Conservation (phyloP, 2,797 vertebrate species). For the Sebastes reedi region DNA sequence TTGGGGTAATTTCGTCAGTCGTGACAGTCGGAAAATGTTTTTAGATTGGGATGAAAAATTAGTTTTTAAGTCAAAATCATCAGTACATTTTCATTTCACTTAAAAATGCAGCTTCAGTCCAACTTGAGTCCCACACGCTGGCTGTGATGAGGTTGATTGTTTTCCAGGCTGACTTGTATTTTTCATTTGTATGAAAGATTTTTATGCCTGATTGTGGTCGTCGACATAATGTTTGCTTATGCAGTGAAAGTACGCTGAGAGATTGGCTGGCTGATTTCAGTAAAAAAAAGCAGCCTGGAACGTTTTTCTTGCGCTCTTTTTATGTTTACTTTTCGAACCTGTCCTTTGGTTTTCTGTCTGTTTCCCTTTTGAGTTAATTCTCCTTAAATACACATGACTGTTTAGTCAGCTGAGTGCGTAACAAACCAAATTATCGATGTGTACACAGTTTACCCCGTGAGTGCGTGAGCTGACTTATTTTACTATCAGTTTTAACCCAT, state of each 20-base stretch:
- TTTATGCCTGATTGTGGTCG: conserved; percentile 28
- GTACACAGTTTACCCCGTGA: conserved; percentile 63
- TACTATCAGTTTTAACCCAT: conserved; percentile 52
- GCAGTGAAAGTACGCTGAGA: conserved; percentile 28
- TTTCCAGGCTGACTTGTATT: conserved; percentile 56
- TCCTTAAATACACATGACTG: conserved; percentile 15
- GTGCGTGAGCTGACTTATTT: conserved; percentile 57
- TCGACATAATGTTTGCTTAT: conserved; percentile 31
- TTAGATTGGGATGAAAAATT: conserved; percentile 34
- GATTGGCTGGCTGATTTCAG: conserved; percentile 23
- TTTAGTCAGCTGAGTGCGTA: conserved; percentile 47
- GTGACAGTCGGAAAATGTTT: conserved; percentile 33
- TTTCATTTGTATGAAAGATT: conserved; percentile 47
- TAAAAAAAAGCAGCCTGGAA: conserved; percentile 39
- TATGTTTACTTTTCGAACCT: conserved; percentile 36
- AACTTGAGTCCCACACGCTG: conserved; percentile 50
- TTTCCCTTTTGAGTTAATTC: conserved; percentile 25
- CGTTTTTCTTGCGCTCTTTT: conserved; percentile 16
- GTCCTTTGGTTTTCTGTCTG: conserved; percentile 8
- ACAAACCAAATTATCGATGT: conserved; percentile 59
- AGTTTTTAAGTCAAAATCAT: not conserved
- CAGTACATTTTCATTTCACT: conserved; percentile 41
- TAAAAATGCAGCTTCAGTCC: conserved; percentile 49
- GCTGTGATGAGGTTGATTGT: conserved; percentile 53
- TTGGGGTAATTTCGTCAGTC: conserved; percentile 41